Evolutionary conservation across 2,888 invertebrate species (phyloP).

Genomic region (Thecocarcelia acutangulata): DNA sequence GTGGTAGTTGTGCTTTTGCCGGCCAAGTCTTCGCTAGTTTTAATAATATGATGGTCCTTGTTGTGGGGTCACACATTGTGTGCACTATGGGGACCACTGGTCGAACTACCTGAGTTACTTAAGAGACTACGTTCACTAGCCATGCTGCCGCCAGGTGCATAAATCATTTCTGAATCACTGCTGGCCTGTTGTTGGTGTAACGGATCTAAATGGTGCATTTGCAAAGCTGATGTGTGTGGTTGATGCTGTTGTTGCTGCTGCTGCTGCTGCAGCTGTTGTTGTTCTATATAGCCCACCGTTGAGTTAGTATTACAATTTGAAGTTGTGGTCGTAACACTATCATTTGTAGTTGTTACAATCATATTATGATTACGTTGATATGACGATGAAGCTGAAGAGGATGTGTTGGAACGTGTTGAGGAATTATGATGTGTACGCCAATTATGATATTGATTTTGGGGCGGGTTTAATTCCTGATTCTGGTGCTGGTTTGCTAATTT

Average conservation of each 20-base stretch:
- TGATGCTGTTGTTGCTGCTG: constrained; percentile 57
- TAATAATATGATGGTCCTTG: constrained; percentile 25
- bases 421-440: constrained; percentile 68
- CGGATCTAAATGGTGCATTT: constrained; percentile 64
- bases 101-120: constrained; percentile 79
- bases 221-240: constrained; percentile 32
- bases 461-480: constrained; percentile 63
- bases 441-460: constrained; percentile 58
- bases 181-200: constrained; percentile 65
- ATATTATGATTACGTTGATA: constrained; percentile 64
- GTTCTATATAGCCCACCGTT: constrained; percentile 71
- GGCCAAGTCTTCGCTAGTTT: constrained; percentile 37
- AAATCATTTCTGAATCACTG: constrained; percentile 78
- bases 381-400: constrained; percentile 46
- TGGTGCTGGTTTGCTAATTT: constrained; percentile 20
- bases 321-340: constrained; percentile 50
- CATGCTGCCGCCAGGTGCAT: constrained; percentile 79
- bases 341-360: constrained; percentile 61
- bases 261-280: constrained; percentile 56
- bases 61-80: constrained; percentile 78
- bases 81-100: constrained; percentile 76
- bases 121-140: constrained; percentile 80
- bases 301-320: constrained; percentile 13
- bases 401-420: constrained; percentile 64
- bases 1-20: constrained; percentile 24